Evolutionary conservation across 2,888 invertebrate genomes (phyloP), one percentile per base, ranked within the genome.

Genomic region (Epirrita christyi): DNA sequence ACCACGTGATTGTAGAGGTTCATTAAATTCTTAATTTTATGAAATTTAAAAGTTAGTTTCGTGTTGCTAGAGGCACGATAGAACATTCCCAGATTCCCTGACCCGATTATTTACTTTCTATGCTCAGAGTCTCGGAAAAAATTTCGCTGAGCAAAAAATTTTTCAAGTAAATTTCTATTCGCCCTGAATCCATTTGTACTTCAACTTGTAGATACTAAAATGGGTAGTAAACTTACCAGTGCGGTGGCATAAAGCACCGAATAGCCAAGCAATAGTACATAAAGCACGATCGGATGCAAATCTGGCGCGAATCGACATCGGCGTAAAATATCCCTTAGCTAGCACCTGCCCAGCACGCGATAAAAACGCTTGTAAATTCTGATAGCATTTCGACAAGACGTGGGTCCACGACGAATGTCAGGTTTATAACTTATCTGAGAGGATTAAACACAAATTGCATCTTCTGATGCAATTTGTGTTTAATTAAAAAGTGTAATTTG

Each of bases 271-370:
- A 51, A 41, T 6, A 41, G 41, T 10, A 55, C 61, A 59, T 63
- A 62, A 60, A 63, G 41, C 52, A 49, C 15, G 66, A 61, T 47
- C 50, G 56, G 61, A 71, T 68, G 72, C 75, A 75, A 72, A 73
- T 72, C 67, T 59, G 47, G 43, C 47, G 55, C 59, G 67, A 70
- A 70, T 68, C 61, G 68, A 64, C 67, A 61, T 57, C 52, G 28
- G 48, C 72, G 73, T 79, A 80, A 76, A 76, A 76, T 76, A 80
- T 79, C 83, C 78, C 77, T 77, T 77, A 80, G 78, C 72, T 73
- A 68, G 72, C 73, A 66, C 55, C 56, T 51, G 32, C 51, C 42
- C 43, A 34, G 21, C 15, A 38, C 13, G 37, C 70, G 65, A 80
- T 82, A 83, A 81, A 81, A 75, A 61, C 65, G 65, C 67, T 63